phyloP scores from a whole-genome alignment of 2,797 vertebrate genomes.

The Lagorchestes hirsutus region DNA sequence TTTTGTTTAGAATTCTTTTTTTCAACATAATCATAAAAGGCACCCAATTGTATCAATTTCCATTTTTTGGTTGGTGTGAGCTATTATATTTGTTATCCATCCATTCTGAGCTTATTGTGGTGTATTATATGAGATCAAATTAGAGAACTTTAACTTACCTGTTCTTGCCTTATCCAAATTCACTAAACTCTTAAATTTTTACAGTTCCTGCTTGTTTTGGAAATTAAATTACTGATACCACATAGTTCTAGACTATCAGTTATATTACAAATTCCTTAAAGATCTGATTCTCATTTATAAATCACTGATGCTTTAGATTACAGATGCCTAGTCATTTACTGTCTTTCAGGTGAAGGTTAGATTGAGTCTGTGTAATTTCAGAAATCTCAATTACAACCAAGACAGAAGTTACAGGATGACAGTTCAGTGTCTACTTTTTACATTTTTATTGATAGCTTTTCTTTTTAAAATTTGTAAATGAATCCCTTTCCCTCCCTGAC shows the following conservation, averaged over 20 bases:
- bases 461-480: not conserved
- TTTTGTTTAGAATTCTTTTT: not conserved
- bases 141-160: not conserved
- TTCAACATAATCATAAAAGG: not conserved
- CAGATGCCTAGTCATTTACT: not conserved
- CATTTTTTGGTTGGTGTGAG: not conserved
- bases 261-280: not conserved
- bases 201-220: not conserved
- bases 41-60: not conserved
- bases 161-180: not conserved
- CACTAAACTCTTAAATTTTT: not conserved
- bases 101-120: not conserved
- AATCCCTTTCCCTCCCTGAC: not conserved
- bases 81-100: not conserved
- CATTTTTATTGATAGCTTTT: not conserved
- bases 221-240: not conserved
- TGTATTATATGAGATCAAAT: not conserved
- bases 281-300: not conserved
- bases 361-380: not conserved
- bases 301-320: not conserved
- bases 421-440: not conserved
- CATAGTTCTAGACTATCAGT: not conserved
- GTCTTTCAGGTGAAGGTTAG: not conserved
- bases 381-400: not conserved
- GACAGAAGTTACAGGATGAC: not conserved